phyloP scores from a whole-genome alignment of 2,113 vertebrate genomes.

The Fulmarus glacialis region DNA sequence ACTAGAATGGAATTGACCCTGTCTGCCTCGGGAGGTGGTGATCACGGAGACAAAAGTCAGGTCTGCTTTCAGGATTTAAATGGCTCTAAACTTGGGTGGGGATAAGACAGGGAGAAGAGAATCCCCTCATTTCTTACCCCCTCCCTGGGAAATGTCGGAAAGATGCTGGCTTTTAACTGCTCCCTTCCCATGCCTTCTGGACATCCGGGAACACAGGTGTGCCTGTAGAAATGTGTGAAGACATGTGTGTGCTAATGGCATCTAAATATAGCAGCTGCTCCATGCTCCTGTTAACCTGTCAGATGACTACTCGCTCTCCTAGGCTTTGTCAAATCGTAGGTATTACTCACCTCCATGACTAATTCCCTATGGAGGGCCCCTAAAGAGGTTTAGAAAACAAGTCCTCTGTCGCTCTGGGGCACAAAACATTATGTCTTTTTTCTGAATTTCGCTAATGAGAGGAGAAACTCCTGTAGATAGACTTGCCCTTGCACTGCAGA shows the following conservation, averaged over 20 bases:
- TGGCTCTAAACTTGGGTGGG: not conserved
- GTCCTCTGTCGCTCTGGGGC: not conserved
- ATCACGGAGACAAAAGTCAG: not conserved
- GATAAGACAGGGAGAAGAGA: not conserved
- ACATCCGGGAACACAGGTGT: not conserved
- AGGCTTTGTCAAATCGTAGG: not conserved
- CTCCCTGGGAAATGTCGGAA: not conserved
- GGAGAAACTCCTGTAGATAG: not conserved
- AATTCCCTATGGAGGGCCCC: not conserved
- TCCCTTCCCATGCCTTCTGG: not conserved
- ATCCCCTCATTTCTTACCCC: not conserved
- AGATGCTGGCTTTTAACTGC: not conserved
- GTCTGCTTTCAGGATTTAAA: not conserved
- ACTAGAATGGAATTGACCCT: not conserved
- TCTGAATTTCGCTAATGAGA: not conserved
- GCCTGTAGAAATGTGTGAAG: not conserved
- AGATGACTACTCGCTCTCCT: not conserved
- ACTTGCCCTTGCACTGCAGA: not conserved
- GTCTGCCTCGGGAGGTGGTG: not conserved
- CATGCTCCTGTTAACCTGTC: not conserved
- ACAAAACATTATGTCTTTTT: not conserved
- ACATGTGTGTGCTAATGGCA: not conserved
- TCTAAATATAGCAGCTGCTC: conserved; percentile 8
- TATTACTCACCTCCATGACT: not conserved
- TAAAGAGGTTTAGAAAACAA: not conserved